A percentile compares a stretch with the other conserved stretches of the same genome.
Evolutionary conservation across 2,113 vertebrate species (phyloP).

Genomic region (Rhea americana): DNA sequence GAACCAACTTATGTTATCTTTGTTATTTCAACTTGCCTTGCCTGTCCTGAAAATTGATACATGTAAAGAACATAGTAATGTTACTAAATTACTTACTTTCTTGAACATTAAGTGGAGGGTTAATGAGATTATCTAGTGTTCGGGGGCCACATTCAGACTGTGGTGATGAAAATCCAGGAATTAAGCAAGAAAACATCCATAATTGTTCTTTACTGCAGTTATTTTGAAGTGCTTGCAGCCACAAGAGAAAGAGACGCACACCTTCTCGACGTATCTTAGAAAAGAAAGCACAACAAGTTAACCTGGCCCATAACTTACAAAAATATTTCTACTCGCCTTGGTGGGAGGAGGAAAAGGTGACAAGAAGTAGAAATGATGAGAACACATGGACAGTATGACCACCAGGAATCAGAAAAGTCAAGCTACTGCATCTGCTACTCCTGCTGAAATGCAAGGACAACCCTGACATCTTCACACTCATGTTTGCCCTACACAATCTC

Average conservation of each 20-base stretch:
- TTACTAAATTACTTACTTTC: constrained; percentile 84
- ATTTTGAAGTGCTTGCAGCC: constrained; percentile 96
- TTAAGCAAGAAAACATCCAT: constrained; percentile 96
- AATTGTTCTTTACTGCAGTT: constrained; percentile 94
- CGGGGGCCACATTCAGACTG: constrained; percentile 88
- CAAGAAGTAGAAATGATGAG: not conserved
- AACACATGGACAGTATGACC: not conserved
- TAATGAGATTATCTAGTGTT: constrained; percentile 95
- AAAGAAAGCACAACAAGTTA: not conserved
- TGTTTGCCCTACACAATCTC: not conserved
- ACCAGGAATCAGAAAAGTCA: not conserved
- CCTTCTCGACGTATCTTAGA: constrained; percentile 95
- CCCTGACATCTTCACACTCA: not conserved
- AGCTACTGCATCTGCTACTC: not conserved
- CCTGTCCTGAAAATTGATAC: not conserved
- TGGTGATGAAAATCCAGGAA: constrained; percentile 94
- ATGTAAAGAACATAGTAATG: not conserved
- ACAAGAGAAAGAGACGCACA: constrained; percentile 93
- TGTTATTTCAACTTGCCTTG: not conserved
- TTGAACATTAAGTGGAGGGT: constrained; percentile 89
- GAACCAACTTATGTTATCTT: not conserved
- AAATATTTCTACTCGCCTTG: not conserved
- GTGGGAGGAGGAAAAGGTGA: not conserved
- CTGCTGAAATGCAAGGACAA: not conserved
- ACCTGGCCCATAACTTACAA: not conserved